These are phyloP conservation scores for Callinectes sapidus DNA, from an alignment of 2,888 invertebrate genomes.

Conservation along the genomic window DNA sequence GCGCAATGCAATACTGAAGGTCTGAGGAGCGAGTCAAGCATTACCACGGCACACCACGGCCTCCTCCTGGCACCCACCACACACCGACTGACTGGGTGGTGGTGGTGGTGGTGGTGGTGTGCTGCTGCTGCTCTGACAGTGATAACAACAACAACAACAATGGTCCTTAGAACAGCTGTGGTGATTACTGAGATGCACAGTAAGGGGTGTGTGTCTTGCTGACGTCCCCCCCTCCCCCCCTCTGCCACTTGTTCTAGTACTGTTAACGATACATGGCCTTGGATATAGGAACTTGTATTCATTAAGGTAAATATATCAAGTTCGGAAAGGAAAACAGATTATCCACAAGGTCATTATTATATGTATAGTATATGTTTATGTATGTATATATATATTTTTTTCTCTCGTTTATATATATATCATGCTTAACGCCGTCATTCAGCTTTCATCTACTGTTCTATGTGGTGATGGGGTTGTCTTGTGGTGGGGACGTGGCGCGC, in stretches of 20 bases:
- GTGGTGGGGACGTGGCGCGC: constrained; percentile 22
- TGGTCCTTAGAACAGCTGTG: not conserved
- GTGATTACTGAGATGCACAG: not conserved
- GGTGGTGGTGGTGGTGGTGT: not conserved
- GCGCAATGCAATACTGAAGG: not conserved
- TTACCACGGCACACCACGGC: not conserved
- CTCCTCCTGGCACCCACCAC: not conserved
- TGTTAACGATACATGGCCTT: not conserved
- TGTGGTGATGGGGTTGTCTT: not conserved
- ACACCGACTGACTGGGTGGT: not conserved
- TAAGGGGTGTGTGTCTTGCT: not conserved
- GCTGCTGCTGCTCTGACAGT: not conserved
- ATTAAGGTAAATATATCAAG: constrained; percentile 40
- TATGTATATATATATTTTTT: constrained; percentile 35
- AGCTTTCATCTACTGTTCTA: constrained; percentile 8
- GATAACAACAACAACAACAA: not conserved
- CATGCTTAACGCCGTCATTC: constrained; percentile 16
- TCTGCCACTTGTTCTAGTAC: not conserved
- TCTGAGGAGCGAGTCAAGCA: not conserved
- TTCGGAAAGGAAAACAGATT: constrained; percentile 15
- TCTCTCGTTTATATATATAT: constrained; percentile 15
- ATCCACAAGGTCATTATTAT: constrained; percentile 32
- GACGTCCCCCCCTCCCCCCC: not conserved
- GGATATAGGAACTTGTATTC: constrained; percentile 27
- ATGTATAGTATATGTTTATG: constrained; percentile 36